Conservation (phyloP, 2,888 invertebrate species). For the Megamerina dolium region DNA sequence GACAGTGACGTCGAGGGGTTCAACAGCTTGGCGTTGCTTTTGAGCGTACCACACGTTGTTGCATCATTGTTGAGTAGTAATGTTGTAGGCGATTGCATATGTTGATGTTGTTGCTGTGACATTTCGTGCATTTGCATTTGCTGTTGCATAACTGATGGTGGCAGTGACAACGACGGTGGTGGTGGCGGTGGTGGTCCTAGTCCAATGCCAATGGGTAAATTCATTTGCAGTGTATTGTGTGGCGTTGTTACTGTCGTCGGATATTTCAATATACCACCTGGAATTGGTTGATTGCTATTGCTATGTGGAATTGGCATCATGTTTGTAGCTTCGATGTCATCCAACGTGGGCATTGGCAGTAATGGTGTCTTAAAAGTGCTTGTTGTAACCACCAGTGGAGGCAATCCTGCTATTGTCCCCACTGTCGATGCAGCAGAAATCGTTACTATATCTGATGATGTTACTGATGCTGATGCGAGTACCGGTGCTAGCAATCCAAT, state of each 20-base stretch:
- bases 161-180: slow-evolving; percentile 21
- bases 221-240: slow-evolving; percentile 19
- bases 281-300: slow-evolving; percentile 13
- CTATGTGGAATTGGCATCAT: not conserved
- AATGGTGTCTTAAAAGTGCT: slow-evolving; percentile 31
- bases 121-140: slow-evolving; percentile 2
- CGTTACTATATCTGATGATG: slow-evolving; percentile 24
- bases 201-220: slow-evolving; percentile 18
- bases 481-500: slow-evolving; percentile 25
- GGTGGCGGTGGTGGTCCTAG: slow-evolving; percentile 18
- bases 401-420: slow-evolving; percentile 12
- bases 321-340: slow-evolving; percentile 33
- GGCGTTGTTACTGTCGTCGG: slow-evolving; percentile 23
- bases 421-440: slow-evolving; percentile 17
- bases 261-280: slow-evolving; percentile 30
- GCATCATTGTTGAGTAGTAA: slow-evolving; percentile 3
- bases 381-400: slow-evolving; percentile 19
- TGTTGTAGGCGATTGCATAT: not conserved
- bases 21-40: slow-evolving; percentile 33
- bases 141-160: slow-evolving; percentile 8
- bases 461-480: slow-evolving; percentile 10
- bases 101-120: slow-evolving; percentile 3
- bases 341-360: slow-evolving; percentile 39
- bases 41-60: slow-evolving; percentile 33
- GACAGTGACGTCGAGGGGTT: slow-evolving; percentile 12